These are phyloP conservation scores for Masticophis lateralis DNA, from an alignment of 2,797 vertebrate genomes.

Conservation along the genomic window DNA sequence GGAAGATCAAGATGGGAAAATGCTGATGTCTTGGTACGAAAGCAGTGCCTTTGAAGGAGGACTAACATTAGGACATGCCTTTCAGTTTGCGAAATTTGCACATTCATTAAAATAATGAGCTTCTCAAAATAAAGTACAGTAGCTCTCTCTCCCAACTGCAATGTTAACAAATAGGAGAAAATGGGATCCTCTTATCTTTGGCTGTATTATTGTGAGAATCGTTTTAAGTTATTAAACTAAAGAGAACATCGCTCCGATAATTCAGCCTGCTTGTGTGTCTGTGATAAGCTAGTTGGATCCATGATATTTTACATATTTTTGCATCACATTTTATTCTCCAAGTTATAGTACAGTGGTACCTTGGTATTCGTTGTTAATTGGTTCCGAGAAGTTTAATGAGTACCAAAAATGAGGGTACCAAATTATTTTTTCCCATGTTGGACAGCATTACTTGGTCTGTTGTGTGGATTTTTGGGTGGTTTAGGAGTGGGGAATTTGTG, in stretches of 20 bases:
- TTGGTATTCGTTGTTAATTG: not conserved
- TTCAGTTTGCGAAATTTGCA: constrained; percentile 24
- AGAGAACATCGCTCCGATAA: constrained; percentile 45
- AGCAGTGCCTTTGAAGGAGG: constrained; percentile 22
- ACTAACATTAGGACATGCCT: not conserved
- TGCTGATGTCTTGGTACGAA: accelerated
- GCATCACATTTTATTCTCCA: constrained; percentile 24
- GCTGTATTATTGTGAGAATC: constrained; percentile 49
- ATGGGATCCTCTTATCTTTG: constrained; percentile 33
- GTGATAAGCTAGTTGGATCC: constrained; percentile 33
- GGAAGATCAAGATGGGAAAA: not conserved
- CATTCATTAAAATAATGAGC: constrained; percentile 52
- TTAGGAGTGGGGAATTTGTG: no score
- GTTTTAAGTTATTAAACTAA: constrained; percentile 47
- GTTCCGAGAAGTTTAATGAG: not conserved
- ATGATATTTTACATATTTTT: constrained; percentile 54
- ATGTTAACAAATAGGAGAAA: constrained; percentile 49
- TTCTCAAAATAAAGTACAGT: constrained; percentile 22
- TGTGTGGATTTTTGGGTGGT: no score
- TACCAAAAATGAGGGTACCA: not conserved
- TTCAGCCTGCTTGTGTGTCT: constrained; percentile 51
- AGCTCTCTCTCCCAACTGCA: constrained; percentile 40
- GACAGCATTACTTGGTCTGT: no score
- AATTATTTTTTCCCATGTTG: no score
- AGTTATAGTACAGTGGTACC: not conserved